Conservation (phyloP, 1,140 invertebrate species). For the Philotrypesis tridentata region DNA sequence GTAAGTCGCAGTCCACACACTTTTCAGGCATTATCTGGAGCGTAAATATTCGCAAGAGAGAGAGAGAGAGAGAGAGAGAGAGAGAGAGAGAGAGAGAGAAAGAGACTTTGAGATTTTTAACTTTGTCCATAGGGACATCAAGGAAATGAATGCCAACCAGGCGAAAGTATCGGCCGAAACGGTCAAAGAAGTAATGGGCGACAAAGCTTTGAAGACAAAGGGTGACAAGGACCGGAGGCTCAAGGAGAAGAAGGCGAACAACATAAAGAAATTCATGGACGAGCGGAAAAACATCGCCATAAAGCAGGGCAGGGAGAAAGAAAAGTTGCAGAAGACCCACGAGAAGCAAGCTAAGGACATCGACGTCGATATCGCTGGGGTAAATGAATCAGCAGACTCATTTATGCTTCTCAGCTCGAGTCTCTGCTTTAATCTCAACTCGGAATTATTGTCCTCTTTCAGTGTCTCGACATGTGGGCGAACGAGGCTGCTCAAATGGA, state of each 20-base stretch:
- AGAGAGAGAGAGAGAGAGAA: too few relatives aligned
- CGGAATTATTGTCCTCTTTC: constrained; percentile 67
- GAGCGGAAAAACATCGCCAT: constrained; percentile 92
- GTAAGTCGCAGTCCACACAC: constrained; percentile 72
- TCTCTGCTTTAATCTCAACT: neutral
- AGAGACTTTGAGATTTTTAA: neutral
- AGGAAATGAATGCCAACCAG: constrained; percentile 96
- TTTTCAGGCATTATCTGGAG: neutral
- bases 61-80: neutral
- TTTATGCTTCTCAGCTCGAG: neutral
- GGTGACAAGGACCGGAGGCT: constrained; percentile 95
- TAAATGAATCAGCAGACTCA: constrained; percentile 68
- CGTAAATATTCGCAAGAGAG: neutral
- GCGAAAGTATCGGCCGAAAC: constrained; percentile 98
- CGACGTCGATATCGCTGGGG: constrained; percentile 89
- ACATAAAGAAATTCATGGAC: constrained; percentile 99
- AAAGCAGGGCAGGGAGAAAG: constrained; percentile 94
- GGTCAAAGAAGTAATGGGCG: constrained; percentile 94
- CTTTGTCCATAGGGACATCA: constrained; percentile 86
- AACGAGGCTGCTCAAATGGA: constrained; percentile 92
- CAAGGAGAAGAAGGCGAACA: constrained; percentile 98
- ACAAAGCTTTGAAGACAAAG: constrained; percentile 98
- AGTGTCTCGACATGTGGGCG: constrained; percentile 93
- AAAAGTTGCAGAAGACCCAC: constrained; percentile 93
- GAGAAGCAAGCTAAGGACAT: constrained; percentile 93